These are phyloP conservation scores for Antechinus stuartii DNA, from an alignment of 2,113 vertebrate species.

Conservation along the genomic window DNA sequence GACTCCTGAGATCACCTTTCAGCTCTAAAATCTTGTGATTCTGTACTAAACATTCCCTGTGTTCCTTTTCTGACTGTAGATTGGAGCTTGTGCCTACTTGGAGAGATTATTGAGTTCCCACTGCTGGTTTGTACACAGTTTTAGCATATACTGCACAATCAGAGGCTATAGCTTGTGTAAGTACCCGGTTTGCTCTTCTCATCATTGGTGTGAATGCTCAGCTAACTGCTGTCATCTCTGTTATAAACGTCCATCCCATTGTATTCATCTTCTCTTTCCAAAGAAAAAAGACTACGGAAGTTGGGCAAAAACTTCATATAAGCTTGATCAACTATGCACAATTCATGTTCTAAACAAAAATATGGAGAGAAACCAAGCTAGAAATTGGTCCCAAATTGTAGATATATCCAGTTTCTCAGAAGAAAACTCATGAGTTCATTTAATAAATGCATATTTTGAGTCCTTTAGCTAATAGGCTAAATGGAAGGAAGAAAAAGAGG, in stretches of 20 bases:
- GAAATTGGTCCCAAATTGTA: not conserved
- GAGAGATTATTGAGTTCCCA: slow-evolving; percentile 82
- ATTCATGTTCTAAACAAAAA: not conserved
- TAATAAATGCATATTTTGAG: not conserved
- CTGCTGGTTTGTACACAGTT: slow-evolving; percentile 86
- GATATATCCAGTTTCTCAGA: not conserved
- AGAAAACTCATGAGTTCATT: not conserved
- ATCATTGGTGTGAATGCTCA: too few species aligned
- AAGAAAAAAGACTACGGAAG: not conserved
- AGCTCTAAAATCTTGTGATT: not conserved
- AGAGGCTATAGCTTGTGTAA: slow-evolving; percentile 84
- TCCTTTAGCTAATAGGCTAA: not conserved
- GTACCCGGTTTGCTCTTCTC: slow-evolving; percentile 12
- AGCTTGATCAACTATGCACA: not conserved
- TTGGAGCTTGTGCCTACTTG: slow-evolving; percentile 85
- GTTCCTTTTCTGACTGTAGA: slow-evolving; percentile 58
- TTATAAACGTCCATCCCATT: not conserved
- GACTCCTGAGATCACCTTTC: not conserved
- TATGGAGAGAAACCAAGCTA: not conserved
- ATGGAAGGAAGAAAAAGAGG: not conserved
- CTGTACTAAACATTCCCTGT: not conserved
- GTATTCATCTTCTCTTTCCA: not conserved
- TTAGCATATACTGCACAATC: slow-evolving; percentile 87
- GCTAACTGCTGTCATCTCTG: not conserved
- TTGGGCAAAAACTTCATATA: not conserved